These are phyloP conservation scores for Phaonia tiefii DNA, from an alignment of 2,888 invertebrate genomes.

Conservation along the genomic window DNA sequence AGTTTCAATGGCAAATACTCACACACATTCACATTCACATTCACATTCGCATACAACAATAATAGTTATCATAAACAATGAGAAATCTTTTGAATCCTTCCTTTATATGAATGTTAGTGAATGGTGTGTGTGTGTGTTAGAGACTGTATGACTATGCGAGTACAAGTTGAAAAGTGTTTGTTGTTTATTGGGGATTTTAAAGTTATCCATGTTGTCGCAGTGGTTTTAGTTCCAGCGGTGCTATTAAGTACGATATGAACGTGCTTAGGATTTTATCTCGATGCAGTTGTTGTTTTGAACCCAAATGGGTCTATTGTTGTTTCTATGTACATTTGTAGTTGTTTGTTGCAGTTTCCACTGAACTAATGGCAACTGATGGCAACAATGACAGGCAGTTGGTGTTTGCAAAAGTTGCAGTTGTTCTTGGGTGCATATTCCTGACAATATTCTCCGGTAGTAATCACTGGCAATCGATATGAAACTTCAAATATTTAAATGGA, in stretches of 20 bases:
- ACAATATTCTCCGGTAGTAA: background rate
- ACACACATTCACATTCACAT: background rate
- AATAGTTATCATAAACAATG: slow-evolving; percentile 33
- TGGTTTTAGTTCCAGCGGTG: slow-evolving; percentile 18
- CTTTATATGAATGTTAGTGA: background rate
- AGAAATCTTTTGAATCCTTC: background rate
- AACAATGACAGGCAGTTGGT: background rate
- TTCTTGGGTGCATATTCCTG: background rate
- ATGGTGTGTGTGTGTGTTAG: no score
- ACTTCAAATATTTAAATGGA: slow-evolving; percentile 17
- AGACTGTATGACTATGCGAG: no score
- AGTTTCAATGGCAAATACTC: slow-evolving; percentile 9
- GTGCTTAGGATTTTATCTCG: slow-evolving; percentile 29
- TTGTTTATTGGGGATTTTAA: slow-evolving; percentile 34
- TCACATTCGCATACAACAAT: slow-evolving; percentile 18
- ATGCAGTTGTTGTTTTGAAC: slow-evolving; percentile 36
- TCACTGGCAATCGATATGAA: background rate
- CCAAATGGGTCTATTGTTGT: slow-evolving; percentile 33
- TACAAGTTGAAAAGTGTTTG: slow-evolving; percentile 21
- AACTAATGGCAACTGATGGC: background rate
- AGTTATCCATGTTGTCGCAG: background rate
- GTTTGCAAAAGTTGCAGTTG: background rate
- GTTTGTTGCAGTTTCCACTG: background rate
- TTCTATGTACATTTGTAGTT: background rate
- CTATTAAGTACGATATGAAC: slow-evolving; percentile 33